phyloP scores from a whole-genome alignment of 2,113 vertebrate species.

The Spermophilus dauricus region DNA sequence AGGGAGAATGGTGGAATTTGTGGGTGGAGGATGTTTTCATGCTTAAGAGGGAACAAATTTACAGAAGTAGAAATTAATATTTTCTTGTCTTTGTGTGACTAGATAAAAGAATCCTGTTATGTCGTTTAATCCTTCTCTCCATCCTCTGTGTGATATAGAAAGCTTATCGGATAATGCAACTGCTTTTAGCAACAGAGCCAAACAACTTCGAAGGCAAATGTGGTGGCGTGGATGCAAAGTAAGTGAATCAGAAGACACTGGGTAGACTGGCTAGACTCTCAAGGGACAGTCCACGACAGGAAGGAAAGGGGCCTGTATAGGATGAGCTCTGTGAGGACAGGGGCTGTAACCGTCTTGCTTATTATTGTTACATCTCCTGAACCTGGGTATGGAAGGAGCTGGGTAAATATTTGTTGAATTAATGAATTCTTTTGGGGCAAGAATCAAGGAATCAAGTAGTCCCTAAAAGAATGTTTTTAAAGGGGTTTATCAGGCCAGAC shows the following conservation, averaged over 20 bases:
- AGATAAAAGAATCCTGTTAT: slow-evolving; percentile 69
- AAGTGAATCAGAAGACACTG: slow-evolving; percentile 37
- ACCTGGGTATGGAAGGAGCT: background rate
- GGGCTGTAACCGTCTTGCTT: background rate
- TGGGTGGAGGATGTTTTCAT: slow-evolving; percentile 54
- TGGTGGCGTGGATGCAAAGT: slow-evolving; percentile 99
- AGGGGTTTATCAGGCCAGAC: background rate
- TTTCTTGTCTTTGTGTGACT: slow-evolving; percentile 75
- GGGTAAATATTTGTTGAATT: background rate
- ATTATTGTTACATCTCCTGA: background rate
- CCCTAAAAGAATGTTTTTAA: background rate
- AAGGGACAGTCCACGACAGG: background rate
- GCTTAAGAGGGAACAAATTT: slow-evolving; percentile 43
- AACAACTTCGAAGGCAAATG: slow-evolving; percentile 98
- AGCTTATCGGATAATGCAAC: slow-evolving; percentile 98
- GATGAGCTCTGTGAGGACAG: background rate
- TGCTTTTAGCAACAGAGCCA: slow-evolving; percentile 98
- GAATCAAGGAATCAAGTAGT: background rate
- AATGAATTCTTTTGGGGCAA: background rate
- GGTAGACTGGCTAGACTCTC: background rate
- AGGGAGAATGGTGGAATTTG: background rate
- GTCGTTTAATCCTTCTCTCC: slow-evolving; percentile 79
- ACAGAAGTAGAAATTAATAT: slow-evolving; percentile 72
- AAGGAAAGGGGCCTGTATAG: background rate
- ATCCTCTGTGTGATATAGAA: slow-evolving; percentile 89